Evolutionary conservation across 2,797 vertebrate species (phyloP).

Genomic region (Sebastes jordani): DNA sequence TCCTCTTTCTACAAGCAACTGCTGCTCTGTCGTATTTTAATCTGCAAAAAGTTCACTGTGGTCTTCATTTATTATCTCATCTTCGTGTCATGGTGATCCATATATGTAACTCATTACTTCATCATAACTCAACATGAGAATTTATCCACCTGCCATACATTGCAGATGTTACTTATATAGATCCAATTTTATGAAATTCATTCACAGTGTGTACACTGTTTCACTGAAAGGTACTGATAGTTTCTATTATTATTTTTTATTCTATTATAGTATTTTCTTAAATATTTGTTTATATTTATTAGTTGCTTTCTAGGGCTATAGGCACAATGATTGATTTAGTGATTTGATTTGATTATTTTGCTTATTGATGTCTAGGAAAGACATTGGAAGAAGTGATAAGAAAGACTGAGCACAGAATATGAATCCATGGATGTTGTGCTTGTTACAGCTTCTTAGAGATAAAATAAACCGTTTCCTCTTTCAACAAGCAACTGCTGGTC

Average conservation of each 20-base stretch:
- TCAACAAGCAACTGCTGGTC: neutral
- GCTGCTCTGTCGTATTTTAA: neutral
- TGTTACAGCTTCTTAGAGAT: neutral
- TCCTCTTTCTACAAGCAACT: neutral
- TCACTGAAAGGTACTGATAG: neutral
- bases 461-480: neutral
- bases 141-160: neutral
- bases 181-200: too few species aligned
- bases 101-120: neutral
- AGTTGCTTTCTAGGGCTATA: neutral
- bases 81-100: neutral
- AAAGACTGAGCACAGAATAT: neutral
- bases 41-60: neutral
- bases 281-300: neutral
- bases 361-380: neutral
- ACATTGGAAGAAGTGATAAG: neutral
- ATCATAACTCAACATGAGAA: neutral
- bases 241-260: neutral
- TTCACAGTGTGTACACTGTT: neutral
- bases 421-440: neutral
- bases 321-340: neutral
- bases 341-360: neutral
- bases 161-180: neutral
- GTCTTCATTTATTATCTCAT: neutral
- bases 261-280: neutral